A percentile compares a stretch with the other conserved stretches of the same genome.
phyloP scores from a whole-genome alignment of 2,888 invertebrate species.

The Cybosia mesomella region DNA sequence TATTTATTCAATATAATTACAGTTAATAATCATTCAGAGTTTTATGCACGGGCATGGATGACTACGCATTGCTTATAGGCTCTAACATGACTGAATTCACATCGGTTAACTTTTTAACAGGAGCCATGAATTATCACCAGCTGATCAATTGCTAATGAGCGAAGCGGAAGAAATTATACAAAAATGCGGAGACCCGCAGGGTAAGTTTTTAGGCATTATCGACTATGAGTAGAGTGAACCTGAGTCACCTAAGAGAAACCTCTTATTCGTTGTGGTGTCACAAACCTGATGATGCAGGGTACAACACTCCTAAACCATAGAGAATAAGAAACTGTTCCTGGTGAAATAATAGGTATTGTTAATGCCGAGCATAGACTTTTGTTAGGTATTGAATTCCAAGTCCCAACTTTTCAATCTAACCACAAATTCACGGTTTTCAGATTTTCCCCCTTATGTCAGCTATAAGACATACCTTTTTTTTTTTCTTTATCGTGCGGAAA shows the following conservation, averaged over 20 bases:
- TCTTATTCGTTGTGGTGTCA: no score
- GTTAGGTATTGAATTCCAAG: no score
- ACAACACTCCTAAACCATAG: no score
- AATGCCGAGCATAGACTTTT: no score
- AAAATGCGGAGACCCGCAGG: constrained; percentile 75
- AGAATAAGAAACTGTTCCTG: no score
- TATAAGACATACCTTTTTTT: no score
- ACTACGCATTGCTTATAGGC: neutral
- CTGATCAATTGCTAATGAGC: constrained; percentile 70
- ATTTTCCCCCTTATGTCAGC: no score
- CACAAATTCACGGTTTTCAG: no score
- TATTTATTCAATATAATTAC: neutral
- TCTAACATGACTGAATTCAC: neutral
- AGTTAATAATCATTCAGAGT: neutral
- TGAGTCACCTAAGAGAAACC: neutral
- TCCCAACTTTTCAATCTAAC: no score
- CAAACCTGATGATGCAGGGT: no score
- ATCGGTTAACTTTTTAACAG: constrained; percentile 48
- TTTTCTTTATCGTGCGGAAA: no score
- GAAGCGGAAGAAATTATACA: constrained; percentile 81
- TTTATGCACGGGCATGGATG: neutral
- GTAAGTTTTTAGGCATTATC: constrained; percentile 46
- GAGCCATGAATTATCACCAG: constrained; percentile 66
- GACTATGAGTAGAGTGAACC: neutral
- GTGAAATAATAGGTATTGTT: no score